phyloP scores from a whole-genome alignment of 2,888 invertebrate species.

The Pseudanteris insignis region DNA sequence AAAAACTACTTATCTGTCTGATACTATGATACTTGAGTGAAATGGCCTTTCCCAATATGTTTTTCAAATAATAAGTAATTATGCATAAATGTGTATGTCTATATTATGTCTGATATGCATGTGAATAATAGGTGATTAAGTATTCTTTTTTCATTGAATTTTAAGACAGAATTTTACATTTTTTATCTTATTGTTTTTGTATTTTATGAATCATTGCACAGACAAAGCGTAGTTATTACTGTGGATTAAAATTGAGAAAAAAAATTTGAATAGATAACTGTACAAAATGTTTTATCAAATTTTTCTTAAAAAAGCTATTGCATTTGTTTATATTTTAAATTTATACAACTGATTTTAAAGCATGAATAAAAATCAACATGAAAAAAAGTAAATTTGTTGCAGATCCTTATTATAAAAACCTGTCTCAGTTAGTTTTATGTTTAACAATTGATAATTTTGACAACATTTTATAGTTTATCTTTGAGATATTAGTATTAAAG shows the following conservation, averaged over 20 bases:
- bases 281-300: not conserved
- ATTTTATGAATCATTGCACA: not conserved
- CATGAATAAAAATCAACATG: constrained; percentile 20
- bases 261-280: not conserved
- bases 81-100: constrained; percentile 18
- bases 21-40: constrained; percentile 11
- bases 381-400: too few species aligned
- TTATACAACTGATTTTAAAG: constrained; percentile 10
- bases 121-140: constrained; percentile 12
- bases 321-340: too few species aligned
- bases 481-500: too few species aligned
- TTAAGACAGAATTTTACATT: too few species aligned
- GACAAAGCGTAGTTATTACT: not conserved
- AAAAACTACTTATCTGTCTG: constrained; percentile 33
- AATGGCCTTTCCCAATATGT: constrained; percentile 43
- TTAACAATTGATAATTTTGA: too few species aligned
- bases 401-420: too few species aligned
- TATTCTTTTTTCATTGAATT: not conserved
- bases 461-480: too few species aligned
- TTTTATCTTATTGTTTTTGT: constrained; percentile 16
- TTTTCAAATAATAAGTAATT: constrained; percentile 2
- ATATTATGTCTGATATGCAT: constrained; percentile 15
- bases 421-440: too few species aligned
- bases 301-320: not conserved
- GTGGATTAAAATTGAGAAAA: not conserved